phyloP scores from a whole-genome alignment of 2,888 invertebrate genomes.

The Eurytoma californica region DNA sequence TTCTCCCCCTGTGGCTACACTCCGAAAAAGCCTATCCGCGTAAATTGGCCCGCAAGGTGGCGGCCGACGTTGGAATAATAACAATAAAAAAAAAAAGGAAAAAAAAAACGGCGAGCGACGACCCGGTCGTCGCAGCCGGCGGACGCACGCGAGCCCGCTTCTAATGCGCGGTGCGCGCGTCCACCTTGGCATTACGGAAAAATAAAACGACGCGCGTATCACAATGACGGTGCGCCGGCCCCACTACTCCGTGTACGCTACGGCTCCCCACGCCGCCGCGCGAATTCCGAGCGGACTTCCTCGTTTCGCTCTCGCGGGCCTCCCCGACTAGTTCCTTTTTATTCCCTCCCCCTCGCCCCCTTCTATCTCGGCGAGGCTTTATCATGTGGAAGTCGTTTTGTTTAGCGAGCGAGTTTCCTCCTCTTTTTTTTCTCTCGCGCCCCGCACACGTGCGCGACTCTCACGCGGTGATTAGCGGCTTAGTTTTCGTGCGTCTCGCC shows the following conservation, averaged over 20 bases:
- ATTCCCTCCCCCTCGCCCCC: not conserved
- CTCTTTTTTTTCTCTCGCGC: not conserved
- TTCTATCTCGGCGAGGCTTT: not conserved
- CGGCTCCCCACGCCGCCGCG: not conserved
- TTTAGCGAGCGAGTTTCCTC: not conserved
- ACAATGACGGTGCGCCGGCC: not conserved
- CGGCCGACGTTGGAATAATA: too few relatives aligned
- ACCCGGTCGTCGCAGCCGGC: not conserved
- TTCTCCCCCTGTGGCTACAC: too few relatives aligned
- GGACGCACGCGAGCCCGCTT: slow-evolving; percentile 5
- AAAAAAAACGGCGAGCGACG: not conserved
- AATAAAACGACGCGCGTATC: not conserved
- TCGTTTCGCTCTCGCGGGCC: not conserved
- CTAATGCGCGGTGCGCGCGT: slow-evolving; percentile 10
- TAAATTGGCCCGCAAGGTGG: too few relatives aligned
- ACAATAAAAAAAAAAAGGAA: not conserved
- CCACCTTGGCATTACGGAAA: slow-evolving; percentile 11
- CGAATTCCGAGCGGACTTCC: slow-evolving; percentile 1
- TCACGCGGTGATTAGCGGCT: too few relatives aligned
- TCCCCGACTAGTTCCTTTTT: not conserved
- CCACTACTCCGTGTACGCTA: not conserved
- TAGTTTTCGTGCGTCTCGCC: too few relatives aligned
- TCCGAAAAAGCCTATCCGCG: too few relatives aligned
- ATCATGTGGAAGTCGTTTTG: too few relatives aligned
- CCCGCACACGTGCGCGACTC: not conserved